Conservation (phyloP, 2,888 invertebrate species). For the Drosophila niveifrons region DNA sequence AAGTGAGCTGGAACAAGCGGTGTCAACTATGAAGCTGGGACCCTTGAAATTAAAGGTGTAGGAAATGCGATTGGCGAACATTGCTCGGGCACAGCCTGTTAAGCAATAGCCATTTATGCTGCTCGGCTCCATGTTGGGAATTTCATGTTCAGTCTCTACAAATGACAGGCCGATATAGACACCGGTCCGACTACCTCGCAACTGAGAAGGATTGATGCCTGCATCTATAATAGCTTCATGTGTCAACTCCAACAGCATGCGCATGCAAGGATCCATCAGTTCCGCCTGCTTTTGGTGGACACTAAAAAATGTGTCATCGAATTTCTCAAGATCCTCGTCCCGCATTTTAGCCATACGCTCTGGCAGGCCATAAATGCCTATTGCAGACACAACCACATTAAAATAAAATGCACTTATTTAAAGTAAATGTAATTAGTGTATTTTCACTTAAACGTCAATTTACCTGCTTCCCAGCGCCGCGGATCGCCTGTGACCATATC, state of each 20-base stretch:
- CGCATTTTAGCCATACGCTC: slow-evolving; percentile 93
- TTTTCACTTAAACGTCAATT: slow-evolving; percentile 14
- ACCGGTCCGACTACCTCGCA: slow-evolving; percentile 95
- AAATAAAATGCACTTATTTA: background rate
- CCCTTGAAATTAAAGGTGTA: slow-evolving; percentile 98
- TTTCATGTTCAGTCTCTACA: slow-evolving; percentile 96
- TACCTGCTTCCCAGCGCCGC: slow-evolving; percentile 93
- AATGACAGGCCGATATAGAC: slow-evolving; percentile 97
- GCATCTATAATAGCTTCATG: slow-evolving; percentile 97
- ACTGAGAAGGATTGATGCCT: slow-evolving; percentile 92
- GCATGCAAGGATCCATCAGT: slow-evolving; percentile 96
- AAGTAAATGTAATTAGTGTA: background rate
- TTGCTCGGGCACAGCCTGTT: slow-evolving; percentile 96
- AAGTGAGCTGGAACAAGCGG: slow-evolving; percentile 98
- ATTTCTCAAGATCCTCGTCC: slow-evolving; percentile 88
- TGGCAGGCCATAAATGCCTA: slow-evolving; percentile 92
- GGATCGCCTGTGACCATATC: slow-evolving; percentile 97
- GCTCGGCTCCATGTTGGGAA: slow-evolving; percentile 92
- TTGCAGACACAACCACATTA: background rate
- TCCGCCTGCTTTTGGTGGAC: slow-evolving; percentile 96
- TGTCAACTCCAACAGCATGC: slow-evolving; percentile 94
- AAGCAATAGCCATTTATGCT: slow-evolving; percentile 95
- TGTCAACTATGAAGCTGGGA: slow-evolving; percentile 98
- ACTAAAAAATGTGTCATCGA: slow-evolving; percentile 96
- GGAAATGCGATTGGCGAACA: slow-evolving; percentile 98